These are phyloP conservation scores for Rhadinocentrus ornatus DNA, from an alignment of 2,797 vertebrate species.

Conservation along the genomic window DNA sequence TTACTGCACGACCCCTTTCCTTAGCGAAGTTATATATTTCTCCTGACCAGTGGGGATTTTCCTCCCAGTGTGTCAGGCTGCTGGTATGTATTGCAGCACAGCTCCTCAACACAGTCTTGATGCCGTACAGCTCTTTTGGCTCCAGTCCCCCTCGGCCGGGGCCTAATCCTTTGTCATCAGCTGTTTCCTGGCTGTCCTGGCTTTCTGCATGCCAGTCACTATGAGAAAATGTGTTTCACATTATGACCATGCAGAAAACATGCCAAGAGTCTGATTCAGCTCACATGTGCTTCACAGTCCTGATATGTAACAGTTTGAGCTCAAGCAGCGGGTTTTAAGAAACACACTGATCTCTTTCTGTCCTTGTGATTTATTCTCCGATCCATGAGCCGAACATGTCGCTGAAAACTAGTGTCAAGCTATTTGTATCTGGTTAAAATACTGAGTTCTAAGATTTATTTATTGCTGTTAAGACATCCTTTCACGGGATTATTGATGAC, in stretches of 20 bases:
- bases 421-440: conserved; percentile 20
- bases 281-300: conserved; percentile 36
- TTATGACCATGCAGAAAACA: conserved; percentile 80
- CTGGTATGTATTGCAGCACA: conserved; percentile 68
- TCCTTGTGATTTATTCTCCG: conserved; percentile 50
- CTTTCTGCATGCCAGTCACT: conserved; percentile 70
- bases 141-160: conserved; percentile 54
- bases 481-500: conserved; percentile 12
- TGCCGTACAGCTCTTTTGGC: conserved; percentile 46
- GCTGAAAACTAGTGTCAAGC: conserved; percentile 28
- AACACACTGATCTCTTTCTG: conserved; percentile 53
- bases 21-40: conserved; percentile 41
- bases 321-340: conserved; percentile 40
- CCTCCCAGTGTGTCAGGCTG: conserved; percentile 64
- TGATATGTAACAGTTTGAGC: conserved; percentile 48
- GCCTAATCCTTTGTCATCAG: conserved; percentile 80
- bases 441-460: conserved; percentile 6
- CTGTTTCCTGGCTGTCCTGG: conserved; percentile 76
- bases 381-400: conserved; percentile 29
- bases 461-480: background rate
- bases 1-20: conserved; percentile 22
- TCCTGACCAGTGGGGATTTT: conserved; percentile 58
- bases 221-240: conserved; percentile 78
- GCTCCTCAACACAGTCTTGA: conserved; percentile 36
- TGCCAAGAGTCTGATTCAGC: conserved; percentile 61